phyloP scores from a whole-genome alignment of 2,113 vertebrate species.

The Baryphthengus martii region DNA sequence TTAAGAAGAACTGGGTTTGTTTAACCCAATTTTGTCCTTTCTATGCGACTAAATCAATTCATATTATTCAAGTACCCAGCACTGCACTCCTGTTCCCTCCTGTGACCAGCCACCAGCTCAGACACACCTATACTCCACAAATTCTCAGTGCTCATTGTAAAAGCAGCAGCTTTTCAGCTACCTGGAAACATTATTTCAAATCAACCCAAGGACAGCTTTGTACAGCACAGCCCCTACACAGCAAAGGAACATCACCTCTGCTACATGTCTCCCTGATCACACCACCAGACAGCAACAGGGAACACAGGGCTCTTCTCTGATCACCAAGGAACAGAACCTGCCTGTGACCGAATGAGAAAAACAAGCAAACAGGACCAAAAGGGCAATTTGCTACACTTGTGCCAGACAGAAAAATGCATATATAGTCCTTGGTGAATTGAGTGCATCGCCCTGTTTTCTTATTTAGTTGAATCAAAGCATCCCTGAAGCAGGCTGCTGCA shows the following conservation, averaged over 20 bases:
- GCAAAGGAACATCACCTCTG: background rate
- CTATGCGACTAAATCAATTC: background rate
- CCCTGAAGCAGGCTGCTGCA: background rate
- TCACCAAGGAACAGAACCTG: background rate
- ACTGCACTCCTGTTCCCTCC: background rate
- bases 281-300: background rate
- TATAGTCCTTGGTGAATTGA: background rate
- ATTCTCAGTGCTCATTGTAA: background rate
- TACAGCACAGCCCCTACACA: background rate
- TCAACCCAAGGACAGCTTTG: background rate
- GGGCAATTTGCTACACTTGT: background rate
- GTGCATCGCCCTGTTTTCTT: background rate
- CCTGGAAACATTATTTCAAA: background rate
- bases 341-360: background rate
- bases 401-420: background rate
- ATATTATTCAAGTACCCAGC: background rate
- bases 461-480: conserved; percentile 10
- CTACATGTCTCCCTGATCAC: background rate
- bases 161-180: conserved; percentile 9
- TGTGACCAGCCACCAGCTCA: background rate
- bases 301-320: background rate
- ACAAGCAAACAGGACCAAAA: conserved; percentile 23
- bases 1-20: background rate
- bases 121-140: background rate
- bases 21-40: background rate